phyloP scores from a whole-genome alignment of 2,113 vertebrate genomes.

The Hystrix cristata region DNA sequence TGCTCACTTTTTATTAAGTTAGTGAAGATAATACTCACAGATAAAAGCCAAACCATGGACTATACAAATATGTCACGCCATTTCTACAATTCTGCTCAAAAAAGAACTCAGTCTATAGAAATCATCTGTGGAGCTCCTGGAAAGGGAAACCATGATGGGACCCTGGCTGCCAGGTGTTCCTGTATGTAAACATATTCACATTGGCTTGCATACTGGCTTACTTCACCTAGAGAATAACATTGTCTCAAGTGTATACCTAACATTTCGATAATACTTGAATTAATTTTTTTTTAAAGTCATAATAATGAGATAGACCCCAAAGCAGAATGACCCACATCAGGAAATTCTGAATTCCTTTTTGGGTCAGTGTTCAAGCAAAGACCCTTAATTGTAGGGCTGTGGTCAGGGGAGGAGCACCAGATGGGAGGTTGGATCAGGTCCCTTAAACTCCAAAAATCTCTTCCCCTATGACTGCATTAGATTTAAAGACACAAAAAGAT shows the following conservation, averaged over 20 bases:
- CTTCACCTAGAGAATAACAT: not conserved
- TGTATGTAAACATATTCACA: not conserved
- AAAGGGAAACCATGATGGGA: not conserved
- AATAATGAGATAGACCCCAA: not conserved
- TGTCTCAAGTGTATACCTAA: not conserved
- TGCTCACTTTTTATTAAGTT: constrained; percentile 5
- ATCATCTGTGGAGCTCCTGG: not conserved
- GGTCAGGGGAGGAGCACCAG: not conserved
- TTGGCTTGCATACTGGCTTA: not conserved
- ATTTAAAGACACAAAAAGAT: constrained; percentile 1
- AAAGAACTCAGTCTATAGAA: not conserved
- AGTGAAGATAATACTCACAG: not conserved
- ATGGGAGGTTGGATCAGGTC: not conserved
- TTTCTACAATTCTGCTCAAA: constrained; percentile 24
- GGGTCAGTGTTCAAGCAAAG: not conserved
- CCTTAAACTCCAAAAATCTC: constrained; percentile 13
- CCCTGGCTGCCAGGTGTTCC: not conserved
- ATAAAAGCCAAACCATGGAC: not conserved
- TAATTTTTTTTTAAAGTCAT: not conserved
- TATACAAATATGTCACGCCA: not conserved
- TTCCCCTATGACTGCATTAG: not conserved
- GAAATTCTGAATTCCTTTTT: constrained; percentile 34
- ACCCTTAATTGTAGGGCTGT: not conserved
- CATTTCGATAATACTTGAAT: constrained; percentile 2
- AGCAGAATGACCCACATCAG: not conserved